phyloP scores from a whole-genome alignment of 2,888 invertebrate species.

The Fragum fragum region DNA sequence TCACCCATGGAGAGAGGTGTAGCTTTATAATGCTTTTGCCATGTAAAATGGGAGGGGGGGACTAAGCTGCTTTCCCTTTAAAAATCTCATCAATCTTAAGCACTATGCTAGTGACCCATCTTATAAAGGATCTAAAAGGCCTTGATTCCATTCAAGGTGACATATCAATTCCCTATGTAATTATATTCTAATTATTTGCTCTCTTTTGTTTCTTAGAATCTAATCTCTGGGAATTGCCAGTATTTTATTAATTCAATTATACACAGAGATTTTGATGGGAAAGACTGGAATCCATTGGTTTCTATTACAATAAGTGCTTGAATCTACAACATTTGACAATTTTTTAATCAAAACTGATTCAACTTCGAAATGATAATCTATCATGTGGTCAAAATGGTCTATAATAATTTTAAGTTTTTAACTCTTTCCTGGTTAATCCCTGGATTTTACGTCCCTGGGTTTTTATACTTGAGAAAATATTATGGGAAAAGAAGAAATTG shows the following conservation, averaged over 20 bases:
- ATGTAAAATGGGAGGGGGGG: too few species aligned
- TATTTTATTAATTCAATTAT: slow-evolving; percentile 2
- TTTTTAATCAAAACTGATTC: slow-evolving; percentile 7
- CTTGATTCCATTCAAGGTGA: slow-evolving; percentile 5
- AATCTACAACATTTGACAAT: background rate
- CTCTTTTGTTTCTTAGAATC: slow-evolving; percentile 8
- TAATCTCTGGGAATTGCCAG: slow-evolving; percentile 16
- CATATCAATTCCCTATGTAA: slow-evolving; percentile 17
- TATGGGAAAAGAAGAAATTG: too few species aligned
- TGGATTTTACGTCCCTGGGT: too few species aligned
- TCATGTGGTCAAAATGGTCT: too few species aligned
- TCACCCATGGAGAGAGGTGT: too few species aligned
- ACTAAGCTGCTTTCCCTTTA: too few species aligned
- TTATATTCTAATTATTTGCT: slow-evolving; percentile 14
- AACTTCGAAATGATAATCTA: too few species aligned
- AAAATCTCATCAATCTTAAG: too few species aligned
- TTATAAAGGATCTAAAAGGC: background rate
- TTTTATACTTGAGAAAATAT: too few species aligned
- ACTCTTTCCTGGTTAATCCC: too few species aligned
- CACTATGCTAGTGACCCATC: background rate
- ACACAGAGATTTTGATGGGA: background rate
- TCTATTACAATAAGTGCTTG: slow-evolving; percentile 1
- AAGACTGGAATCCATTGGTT: background rate
- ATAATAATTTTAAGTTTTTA: too few species aligned
- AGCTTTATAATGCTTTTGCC: too few species aligned